phyloP scores from a whole-genome alignment of 2,797 vertebrate genomes.

The Chaunax sp. region DNA sequence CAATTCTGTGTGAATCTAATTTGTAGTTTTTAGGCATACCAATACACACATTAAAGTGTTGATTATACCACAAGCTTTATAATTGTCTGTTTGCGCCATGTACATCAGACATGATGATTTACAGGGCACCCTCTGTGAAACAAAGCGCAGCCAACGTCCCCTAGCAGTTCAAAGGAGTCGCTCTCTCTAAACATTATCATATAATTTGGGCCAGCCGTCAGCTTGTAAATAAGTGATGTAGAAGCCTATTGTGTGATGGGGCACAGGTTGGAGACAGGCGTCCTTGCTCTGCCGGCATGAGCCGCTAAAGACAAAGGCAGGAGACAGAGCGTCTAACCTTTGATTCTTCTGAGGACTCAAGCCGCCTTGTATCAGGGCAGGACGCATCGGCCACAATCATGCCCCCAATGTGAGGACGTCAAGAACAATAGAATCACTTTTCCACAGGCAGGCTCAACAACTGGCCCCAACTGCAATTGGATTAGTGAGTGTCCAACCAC shows the following conservation, averaged over 20 bases:
- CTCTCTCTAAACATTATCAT: conserved; percentile 80
- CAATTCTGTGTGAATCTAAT: not conserved
- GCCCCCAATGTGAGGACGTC: conserved; percentile 76
- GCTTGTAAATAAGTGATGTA: conserved; percentile 87
- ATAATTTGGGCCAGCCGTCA: conserved; percentile 80
- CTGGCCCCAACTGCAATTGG: conserved; percentile 68
- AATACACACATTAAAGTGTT: not conserved
- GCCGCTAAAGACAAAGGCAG: conserved; percentile 81
- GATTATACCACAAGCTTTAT: conserved; percentile 5
- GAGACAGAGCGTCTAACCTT: conserved; percentile 88
- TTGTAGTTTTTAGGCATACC: not conserved
- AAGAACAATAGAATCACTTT: conserved; percentile 79
- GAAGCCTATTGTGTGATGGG: conserved; percentile 83
- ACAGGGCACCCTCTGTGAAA: conserved; percentile 37
- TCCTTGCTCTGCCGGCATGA: conserved; percentile 82
- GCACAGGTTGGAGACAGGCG: conserved; percentile 85
- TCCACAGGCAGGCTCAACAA: conserved; percentile 65
- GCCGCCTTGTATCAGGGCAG: conserved; percentile 76
- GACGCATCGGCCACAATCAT: conserved; percentile 77
- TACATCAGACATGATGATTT: conserved; percentile 29
- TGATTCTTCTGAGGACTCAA: conserved; percentile 83
- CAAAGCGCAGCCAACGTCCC: conserved; percentile 48
- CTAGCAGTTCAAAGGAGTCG: conserved; percentile 78
- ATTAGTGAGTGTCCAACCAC: conserved; percentile 80
- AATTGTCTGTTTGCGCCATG: conserved; percentile 2